These are phyloP conservation scores for Cichladusa arquata DNA, from an alignment of 2,113 vertebrate genomes.

Conservation along the genomic window DNA sequence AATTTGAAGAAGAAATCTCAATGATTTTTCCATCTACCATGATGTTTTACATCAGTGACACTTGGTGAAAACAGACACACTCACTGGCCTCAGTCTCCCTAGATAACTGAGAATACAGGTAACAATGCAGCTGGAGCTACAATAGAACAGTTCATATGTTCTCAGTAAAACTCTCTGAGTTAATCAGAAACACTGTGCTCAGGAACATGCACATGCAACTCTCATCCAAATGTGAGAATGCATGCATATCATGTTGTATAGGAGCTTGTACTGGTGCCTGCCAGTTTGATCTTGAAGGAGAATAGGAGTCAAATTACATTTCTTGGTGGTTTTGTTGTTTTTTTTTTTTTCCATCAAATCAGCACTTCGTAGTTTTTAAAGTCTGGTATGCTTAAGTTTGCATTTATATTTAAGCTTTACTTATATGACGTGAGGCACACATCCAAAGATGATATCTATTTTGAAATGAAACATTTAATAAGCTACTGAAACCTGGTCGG, in stretches of 20 bases:
- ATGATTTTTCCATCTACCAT: background rate
- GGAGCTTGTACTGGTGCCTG: background rate
- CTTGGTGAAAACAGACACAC: background rate
- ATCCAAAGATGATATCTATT: background rate
- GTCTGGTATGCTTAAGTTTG: background rate
- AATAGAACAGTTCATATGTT: rapidly evolving
- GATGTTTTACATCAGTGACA: background rate
- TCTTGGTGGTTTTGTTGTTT: background rate
- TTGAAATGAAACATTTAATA: background rate
- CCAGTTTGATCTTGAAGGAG: background rate
- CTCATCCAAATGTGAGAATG: background rate
- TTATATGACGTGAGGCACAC: background rate
- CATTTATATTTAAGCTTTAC: background rate
- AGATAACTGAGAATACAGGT: background rate
- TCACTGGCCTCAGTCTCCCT: background rate
- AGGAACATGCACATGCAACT: background rate
- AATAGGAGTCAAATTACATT: rapidly evolving
- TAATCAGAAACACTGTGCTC: background rate
- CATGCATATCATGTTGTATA: rapidly evolving
- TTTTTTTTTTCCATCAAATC: background rate
- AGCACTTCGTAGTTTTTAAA: background rate
- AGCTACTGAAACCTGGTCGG: background rate
- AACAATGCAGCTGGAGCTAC: background rate
- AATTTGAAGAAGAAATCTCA: background rate
- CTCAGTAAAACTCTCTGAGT: background rate